phyloP scores from a whole-genome alignment of 2,888 invertebrate species.

The Micoletzkya japonica region DNA sequence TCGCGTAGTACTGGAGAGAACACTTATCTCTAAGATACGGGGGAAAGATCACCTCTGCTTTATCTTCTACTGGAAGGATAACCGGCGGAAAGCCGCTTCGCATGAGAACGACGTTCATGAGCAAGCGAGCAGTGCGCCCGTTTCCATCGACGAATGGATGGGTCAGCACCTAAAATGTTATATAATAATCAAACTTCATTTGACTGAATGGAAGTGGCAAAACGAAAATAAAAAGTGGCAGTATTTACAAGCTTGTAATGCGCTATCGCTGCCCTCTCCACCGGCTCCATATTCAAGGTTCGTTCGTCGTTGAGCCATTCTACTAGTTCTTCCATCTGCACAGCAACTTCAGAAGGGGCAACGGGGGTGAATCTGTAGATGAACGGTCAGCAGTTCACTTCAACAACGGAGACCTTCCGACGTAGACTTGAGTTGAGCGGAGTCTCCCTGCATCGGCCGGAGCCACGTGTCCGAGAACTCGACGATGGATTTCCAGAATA shows the following conservation, averaged over 20 bases:
- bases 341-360: slow-evolving; percentile 78
- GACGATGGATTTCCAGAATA: slow-evolving; percentile 85
- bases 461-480: slow-evolving; percentile 92
- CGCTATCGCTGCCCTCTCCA: slow-evolving; percentile 89
- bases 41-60: neutral
- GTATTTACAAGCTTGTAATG: slow-evolving; percentile 84
- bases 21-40: slow-evolving; percentile 67
- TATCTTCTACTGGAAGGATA: slow-evolving; percentile 71
- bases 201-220: neutral
- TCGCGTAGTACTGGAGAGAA: slow-evolving; percentile 78
- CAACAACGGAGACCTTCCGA: slow-evolving; percentile 14
- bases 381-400: slow-evolving; percentile 67
- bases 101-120: slow-evolving; percentile 95
- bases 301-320: slow-evolving; percentile 86
- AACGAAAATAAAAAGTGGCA: neutral
- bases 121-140: slow-evolving; percentile 87
- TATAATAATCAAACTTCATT: neutral
- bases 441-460: slow-evolving; percentile 87
- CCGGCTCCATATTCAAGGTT: slow-evolving; percentile 83
- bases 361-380: slow-evolving; percentile 94
- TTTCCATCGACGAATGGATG: slow-evolving; percentile 97
- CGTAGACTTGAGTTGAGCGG: slow-evolving; percentile 75
- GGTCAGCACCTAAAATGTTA: slow-evolving; percentile 76
- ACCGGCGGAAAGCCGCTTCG: slow-evolving; percentile 92
- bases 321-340: slow-evolving; percentile 84